Evolutionary conservation across 2,113 vertebrate genomes (phyloP), one percentile per base, ranked within the genome.

Genomic region (Oryzias curvinotus): DNA sequence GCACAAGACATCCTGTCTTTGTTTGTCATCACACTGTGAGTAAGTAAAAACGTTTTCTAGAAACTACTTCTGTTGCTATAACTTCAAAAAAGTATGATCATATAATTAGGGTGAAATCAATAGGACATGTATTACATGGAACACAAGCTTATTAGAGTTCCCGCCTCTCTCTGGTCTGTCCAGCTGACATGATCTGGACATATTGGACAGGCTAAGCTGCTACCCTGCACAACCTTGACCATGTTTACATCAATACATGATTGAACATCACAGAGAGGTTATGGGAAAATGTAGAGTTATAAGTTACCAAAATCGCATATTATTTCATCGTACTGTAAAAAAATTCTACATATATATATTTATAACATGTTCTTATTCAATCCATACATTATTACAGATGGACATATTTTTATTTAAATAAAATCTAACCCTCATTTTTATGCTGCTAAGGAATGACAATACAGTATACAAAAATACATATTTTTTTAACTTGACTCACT

Each of bases 71-170:
- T 28, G 66, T 71, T 85, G 68, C 62, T 84, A 82, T 80, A 8
- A 36, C 7, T 36, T 36, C 8, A 36, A 10, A 79, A 58, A 56
- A 73, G 62, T 86, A 82, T 81, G 68, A 89, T 90, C 80, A 82
- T 81, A 73, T 85, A 80, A 87, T 90, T 86, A 87, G 85, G 71
- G 71, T 49, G 52, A 56, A 75, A 88, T 91, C 90, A 80, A 90
- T 90, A 87, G 4, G 21, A 17, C 53, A 88, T 85, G 59, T 87
- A 90, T 88, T 79, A 48, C 46, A 76, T 63, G 68, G 78, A 73
- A 89, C 85, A 90, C 82, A 84, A 86, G 82, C 77, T 36, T 81
- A 89, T 90, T 89, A 84, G 65, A 68, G 70, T 56, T 21, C n/a
- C 53, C 57, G 77, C 36, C 78, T 77, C 72, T 85, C 61, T 72